Base-by-base conservation (phyloP, 1,140 invertebrate genomes). In the Drosophila repletoides region DNA sequence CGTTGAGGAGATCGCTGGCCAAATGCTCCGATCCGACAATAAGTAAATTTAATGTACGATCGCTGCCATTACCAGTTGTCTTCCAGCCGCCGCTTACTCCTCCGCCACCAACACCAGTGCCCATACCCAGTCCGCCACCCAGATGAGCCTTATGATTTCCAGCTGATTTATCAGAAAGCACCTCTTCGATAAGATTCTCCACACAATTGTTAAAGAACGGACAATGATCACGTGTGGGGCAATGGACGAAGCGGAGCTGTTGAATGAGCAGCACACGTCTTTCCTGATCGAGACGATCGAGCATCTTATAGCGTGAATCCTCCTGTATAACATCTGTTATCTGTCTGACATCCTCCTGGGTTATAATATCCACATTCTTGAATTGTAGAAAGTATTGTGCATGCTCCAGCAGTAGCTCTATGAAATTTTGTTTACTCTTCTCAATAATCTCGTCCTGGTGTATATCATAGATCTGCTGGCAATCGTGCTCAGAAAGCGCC, bases 221-320 rank as follows among this genome's bases (percentile, higher is more conserved):
- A 90, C 98, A 99, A 89, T 98, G 96, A 90, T 98, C 97, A 24
- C 95, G 92, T 83, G 97, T 96, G 7, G 98, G 97, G 91, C 96
- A 97, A 91, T 99, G 97, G 38, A 99, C 95, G 91, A 99, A 99
- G 45, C 97, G 97, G 19, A 99, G 91, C 91, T 99, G 98, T 89
- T 98, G 97, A 65, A 98, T 96, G 17, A 99, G 92, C 93, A 98
- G 97, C 56, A 98, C 91, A 86, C 97, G 97, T 66, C 98, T 91
- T 83, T 99, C 98, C 91, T 98, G 97, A 91, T 98, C 97, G 77
- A 98, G 92, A 66, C 96, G 93, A 90, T 98, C 96, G 79, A 99
- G 92, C 79, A 97, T 95, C 92, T 98, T 97, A 90, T 97, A 98
- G 94, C 96, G 95, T 76, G 96, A 96, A 91, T 98, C 97, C 83